Evolutionary conservation across 2,888 invertebrate species (phyloP).

Genomic region (Cantharis nigra): DNA sequence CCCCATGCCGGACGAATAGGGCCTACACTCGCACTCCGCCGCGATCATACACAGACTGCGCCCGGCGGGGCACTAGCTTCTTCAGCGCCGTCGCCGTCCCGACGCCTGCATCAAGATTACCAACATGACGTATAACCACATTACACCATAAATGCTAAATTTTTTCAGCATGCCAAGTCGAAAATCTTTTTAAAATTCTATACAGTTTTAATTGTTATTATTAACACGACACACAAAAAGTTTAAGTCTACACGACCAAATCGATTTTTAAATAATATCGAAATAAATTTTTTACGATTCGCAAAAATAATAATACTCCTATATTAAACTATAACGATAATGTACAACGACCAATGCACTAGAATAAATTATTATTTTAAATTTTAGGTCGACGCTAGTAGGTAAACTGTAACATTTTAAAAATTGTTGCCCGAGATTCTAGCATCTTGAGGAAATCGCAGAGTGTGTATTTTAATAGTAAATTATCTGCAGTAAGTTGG

Average conservation of each 20-base stretch:
- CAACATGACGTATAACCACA: constrained; percentile 39
- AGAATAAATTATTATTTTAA: neutral
- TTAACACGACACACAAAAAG: neutral
- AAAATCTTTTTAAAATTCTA: neutral
- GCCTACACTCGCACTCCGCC: constrained; percentile 56
- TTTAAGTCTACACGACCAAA: neutral
- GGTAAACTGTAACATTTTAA: neutral
- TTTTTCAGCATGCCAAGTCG: neutral
- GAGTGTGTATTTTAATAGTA: constrained; percentile 14
- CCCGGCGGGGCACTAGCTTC: constrained; percentile 50
- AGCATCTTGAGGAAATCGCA: constrained; percentile 3
- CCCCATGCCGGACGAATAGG: constrained; percentile 62
- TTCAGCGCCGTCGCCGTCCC: constrained; percentile 47
- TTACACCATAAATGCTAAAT: constrained; percentile 13
- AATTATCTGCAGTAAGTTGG: constrained; percentile 24
- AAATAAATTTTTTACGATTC: neutral
- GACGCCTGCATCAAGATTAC: constrained; percentile 50
- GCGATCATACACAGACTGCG: constrained; percentile 56
- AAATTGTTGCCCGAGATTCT: neutral
- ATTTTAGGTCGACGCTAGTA: neutral
- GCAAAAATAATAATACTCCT: neutral
- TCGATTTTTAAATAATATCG: neutral
- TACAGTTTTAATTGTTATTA: neutral
- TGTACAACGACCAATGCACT: neutral
- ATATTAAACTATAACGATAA: neutral